Percentiles rank a stretch among this genome's conserved stretches.
Conservation (phyloP, 2,797 vertebrate species). For the Amphiprion clarkii region DNA sequence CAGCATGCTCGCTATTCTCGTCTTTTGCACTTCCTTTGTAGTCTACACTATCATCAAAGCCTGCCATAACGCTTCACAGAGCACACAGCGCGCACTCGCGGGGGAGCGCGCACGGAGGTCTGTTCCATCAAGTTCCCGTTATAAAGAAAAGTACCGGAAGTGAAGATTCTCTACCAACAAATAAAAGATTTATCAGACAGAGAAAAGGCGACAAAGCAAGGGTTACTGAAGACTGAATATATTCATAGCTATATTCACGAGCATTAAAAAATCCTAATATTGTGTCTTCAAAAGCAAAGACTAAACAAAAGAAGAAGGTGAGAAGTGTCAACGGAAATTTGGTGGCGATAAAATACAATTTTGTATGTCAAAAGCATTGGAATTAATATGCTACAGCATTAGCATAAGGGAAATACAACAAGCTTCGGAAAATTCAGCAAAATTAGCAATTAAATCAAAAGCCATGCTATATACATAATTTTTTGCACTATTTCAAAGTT, state of each 20-base stretch:
- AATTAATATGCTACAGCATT: neutral
- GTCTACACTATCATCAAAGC: slow-evolving; percentile 57
- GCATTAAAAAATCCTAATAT: neutral
- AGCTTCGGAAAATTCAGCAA: neutral
- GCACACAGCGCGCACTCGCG: slow-evolving; percentile 60
- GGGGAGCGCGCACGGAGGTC: slow-evolving; percentile 73
- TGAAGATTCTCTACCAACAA: neutral
- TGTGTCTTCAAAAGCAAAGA: neutral
- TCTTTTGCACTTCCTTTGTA: slow-evolving; percentile 64
- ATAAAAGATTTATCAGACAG: slow-evolving; percentile 6
- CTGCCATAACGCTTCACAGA: slow-evolving; percentile 41
- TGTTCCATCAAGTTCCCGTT: slow-evolving; percentile 55
- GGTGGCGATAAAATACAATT: neutral
- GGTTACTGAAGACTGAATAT: neutral
- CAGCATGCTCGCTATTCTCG: neutral
- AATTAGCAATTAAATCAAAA: neutral
- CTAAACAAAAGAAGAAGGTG: too few species aligned
- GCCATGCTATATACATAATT: too few species aligned
- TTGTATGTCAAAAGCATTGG: neutral
- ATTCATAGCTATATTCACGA: neutral
- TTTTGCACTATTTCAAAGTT: too few species aligned
- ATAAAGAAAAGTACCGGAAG: slow-evolving; percentile 31
- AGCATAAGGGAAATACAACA: neutral
- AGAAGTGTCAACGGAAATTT: neutral
- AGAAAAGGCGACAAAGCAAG: too few species aligned